Evolutionary conservation across 1,140 invertebrate genomes (phyloP), one percentile per base, ranked within the genome.

Genomic region (Lepidurus apus): DNA sequence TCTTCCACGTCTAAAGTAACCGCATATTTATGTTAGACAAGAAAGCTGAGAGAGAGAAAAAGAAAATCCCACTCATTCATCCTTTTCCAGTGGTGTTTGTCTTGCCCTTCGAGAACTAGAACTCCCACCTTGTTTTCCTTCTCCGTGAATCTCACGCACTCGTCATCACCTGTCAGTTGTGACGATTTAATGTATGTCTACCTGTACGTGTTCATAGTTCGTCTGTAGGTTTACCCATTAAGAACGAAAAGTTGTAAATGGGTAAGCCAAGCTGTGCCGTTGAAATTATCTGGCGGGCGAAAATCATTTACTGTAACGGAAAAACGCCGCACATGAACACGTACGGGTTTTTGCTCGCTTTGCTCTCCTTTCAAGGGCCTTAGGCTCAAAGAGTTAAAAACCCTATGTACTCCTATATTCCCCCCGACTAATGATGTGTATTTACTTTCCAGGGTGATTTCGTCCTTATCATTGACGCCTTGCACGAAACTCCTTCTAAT

Each of bases 1-100:
- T 65, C 53, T 65, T 65, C 3, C 34, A 34, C 34, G 34, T 53
- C 42, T 77, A 44, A 34, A 73, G 73, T 73, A 78, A 78, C 65
- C 73, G 65, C 43, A 42, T 74, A 65, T 42, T 78, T 43, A 78
- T 26, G 73, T 21, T 74, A 78, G 65, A 13, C 21, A 47, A 47
- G 45, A 10, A 17, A 65, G 53, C 13, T 65, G 21, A 65, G 53
- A 13, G 17, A 65, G 53, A 7, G 53, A 65, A 65, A 65, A 65
- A 4, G 34, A 34, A 34, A 34, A 34, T 34, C 34, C 34, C 34
- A 34, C 1, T 34, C 34, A 34, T 34, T 65, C 21, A 13, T 65
- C 13, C 0, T 21, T 13, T 65, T 65, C 53, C 17, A 65, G 53
- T 65, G 21, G 17, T 65, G 53, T 65, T 65, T 65, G 21, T 9